Evolutionary conservation across 2,113 vertebrate species (phyloP).

Genomic region (Todiramphus saurophagus): DNA sequence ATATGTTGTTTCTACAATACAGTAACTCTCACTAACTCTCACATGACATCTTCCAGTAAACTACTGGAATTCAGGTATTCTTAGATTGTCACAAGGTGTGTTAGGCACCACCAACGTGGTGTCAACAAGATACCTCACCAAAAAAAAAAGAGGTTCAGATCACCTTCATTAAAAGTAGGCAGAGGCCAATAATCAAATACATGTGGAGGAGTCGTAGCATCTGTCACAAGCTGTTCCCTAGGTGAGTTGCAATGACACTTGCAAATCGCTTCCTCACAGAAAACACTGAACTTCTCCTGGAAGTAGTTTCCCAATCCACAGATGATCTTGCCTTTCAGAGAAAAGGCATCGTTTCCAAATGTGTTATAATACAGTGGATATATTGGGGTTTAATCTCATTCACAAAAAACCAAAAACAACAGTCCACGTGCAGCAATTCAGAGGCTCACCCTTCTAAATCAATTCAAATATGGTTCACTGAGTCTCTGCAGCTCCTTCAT

Average conservation of each 20-base stretch:
- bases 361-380: neutral
- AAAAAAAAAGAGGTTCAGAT: neutral
- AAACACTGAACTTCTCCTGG: neutral
- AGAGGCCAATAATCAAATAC: neutral
- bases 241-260: neutral
- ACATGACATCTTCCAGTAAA: neutral
- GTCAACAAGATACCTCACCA: neutral
- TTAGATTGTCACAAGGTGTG: neutral
- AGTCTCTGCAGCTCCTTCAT: neutral
- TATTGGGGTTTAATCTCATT: neutral
- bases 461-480: neutral
- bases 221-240: neutral
- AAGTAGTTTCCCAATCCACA: neutral
- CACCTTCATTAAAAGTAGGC: neutral
- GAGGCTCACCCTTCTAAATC: neutral
- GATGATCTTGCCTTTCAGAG: neutral
- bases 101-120: neutral
- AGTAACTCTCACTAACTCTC: neutral
- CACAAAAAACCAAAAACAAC: neutral
- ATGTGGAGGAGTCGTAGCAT: neutral
- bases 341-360: neutral
- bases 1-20: neutral
- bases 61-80: neutral
- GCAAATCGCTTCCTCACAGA: neutral
- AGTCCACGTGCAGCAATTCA: neutral